These are phyloP conservation scores for Callyntrura sp. DNA, from an alignment of 2,888 invertebrate genomes.

Conservation along the genomic window DNA sequence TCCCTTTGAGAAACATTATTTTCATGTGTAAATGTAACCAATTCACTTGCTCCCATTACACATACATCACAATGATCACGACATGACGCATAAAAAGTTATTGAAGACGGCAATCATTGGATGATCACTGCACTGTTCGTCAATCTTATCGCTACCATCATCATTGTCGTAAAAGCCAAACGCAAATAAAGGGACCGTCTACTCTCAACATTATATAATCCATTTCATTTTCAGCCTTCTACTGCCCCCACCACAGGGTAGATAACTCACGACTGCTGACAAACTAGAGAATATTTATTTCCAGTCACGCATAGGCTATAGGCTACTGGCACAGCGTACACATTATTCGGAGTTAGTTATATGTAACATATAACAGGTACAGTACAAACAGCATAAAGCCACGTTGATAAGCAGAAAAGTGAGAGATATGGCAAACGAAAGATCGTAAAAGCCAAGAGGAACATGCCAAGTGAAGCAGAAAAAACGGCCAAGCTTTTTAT, in stretches of 20 bases:
- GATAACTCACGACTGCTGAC: conserved; percentile 5
- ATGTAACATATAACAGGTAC: background rate
- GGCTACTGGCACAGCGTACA: no score
- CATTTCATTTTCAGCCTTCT: background rate
- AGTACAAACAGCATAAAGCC: background rate
- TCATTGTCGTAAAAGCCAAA: conserved; percentile 15
- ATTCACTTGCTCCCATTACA: no score
- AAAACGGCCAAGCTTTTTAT: conserved; percentile 34
- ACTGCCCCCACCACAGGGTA: background rate
- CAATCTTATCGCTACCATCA: background rate
- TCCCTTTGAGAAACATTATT: conserved; percentile 3
- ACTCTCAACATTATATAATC: background rate
- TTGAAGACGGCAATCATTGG: conserved; percentile 15
- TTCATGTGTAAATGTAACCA: background rate
- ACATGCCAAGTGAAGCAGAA: background rate
- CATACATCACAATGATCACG: background rate
- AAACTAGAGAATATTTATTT: conserved; percentile 13
- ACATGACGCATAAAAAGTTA: conserved; percentile 2
- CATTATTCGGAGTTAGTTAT: no score
- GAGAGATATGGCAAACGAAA: conserved; percentile 14
- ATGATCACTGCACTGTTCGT: conserved; percentile 32
- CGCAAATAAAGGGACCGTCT: background rate
- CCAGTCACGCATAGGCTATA: conserved; percentile 45
- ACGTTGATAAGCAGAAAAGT: conserved; percentile 42
- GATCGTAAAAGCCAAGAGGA: background rate